Base-by-base conservation (phyloP, 1,140 invertebrate genomes). In the Drosophila burlai region DNA sequence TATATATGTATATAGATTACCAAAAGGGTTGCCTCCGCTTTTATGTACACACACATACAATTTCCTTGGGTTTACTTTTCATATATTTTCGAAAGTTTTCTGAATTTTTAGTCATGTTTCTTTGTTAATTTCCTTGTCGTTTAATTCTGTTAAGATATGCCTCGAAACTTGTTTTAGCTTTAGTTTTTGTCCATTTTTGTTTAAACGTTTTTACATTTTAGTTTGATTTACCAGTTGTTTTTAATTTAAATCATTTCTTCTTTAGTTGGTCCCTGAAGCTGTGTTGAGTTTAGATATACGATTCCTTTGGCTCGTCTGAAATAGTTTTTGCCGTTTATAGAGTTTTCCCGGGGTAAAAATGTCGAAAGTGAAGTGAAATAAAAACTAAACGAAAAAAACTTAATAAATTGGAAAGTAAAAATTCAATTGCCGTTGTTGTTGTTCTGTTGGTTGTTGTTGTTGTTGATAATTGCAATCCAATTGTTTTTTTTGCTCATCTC, bases 261-360 rank as follows among this genome's bases (percentile, higher is more conserved):
- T 78, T 68, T 65, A 52, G 75, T 89, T 90, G 85, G 85, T 90
- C 85, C 85, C 85, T 90, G 85, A 90, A 90, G 85, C 85, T 89
- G 84, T 87, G 77, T 89, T 89, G 85, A 84, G 85, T 90, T 90
- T 78, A 82, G 79, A 82, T 85, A 74, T 82, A 77, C 65, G 81
- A 90, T 81, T 79, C 69, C 74, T 79, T 90, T 83, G 60, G 66
- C 65, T 78, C 64, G 68, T 63, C 72, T 54, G 52, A 73, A 54
- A 24, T 86, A 83, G 83, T 83, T 80, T 69, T 59, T 66, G 69
- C 63, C 60, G 43, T 55, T 60, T 72, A 8, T 61, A 50, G 59
- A 62, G 55, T 83, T 64, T 45, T 83, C 34, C 49, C 29, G 31
- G 73, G 80, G 31, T 75, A 61, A 55, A 75, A 67, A 43, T 63